Conservation (phyloP, 2,113 vertebrate genomes). For the Candoia aspera region DNA sequence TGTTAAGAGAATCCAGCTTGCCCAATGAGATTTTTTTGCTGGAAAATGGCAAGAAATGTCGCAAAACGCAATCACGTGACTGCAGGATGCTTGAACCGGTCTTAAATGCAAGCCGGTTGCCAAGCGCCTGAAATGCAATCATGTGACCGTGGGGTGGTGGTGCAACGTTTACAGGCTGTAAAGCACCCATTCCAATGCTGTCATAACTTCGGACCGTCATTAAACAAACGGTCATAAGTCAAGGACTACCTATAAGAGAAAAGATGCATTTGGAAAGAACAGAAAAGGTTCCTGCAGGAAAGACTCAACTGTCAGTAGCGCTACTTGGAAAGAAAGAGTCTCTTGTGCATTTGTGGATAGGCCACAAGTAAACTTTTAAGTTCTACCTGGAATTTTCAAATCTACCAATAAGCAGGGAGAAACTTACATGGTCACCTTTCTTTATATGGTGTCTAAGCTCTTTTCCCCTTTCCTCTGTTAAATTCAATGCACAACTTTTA, state of each 20-base stretch:
- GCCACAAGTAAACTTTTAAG: background rate
- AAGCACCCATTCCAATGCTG: too few species aligned
- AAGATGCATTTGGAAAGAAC: background rate
- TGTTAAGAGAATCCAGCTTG: too few species aligned
- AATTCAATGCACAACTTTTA: background rate
- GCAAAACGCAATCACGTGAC: too few species aligned
- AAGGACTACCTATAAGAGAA: background rate
- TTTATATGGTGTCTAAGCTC: background rate
- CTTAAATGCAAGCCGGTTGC: too few species aligned
- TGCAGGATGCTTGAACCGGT: too few species aligned
- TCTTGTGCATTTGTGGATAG: background rate
- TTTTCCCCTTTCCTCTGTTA: background rate
- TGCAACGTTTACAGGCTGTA: too few species aligned
- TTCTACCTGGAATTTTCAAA: background rate
- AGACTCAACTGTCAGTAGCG: background rate
- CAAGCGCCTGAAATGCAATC: too few species aligned
- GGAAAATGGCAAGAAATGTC: too few species aligned
- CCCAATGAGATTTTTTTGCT: too few species aligned
- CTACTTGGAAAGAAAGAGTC: background rate
- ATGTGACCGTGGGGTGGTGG: too few species aligned
- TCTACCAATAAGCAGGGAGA: background rate
- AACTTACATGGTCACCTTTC: background rate
- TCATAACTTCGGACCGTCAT: too few species aligned
- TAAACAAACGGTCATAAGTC: too few species aligned
- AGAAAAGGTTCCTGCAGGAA: background rate